Evolutionary conservation across 2,888 invertebrate species (phyloP), one percentile per base, ranked within the genome.

Genomic region (Cylindroiulus punctatus): DNA sequence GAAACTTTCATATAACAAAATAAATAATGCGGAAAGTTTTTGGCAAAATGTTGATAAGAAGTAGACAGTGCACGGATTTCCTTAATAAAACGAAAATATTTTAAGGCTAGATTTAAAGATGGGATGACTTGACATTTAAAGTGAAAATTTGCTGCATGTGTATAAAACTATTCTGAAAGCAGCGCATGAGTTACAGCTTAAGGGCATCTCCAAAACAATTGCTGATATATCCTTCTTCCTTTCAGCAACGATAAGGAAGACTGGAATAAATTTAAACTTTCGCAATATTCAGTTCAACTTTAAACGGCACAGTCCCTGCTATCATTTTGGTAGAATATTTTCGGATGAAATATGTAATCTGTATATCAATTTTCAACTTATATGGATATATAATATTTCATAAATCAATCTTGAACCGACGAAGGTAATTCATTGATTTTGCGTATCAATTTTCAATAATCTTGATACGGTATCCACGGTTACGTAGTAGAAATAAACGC

Each of bases 401-500:
- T 65, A 22, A 65, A 65, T 22, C 26, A 57, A 57, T 57, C 52
- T 17, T 19, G 52, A n/a, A n/a, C 17, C 22, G n/a, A 8, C n/a
- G 65, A 65, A n/a, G 22, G 65, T 22, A 65, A 65, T 65, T 65
- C 22, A 65, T 65, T 5, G n/a, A 65, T n/a, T 65, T 65, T 65
- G 7, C 8, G 22, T 65, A 65, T 65, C 65, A 65, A 65, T 65
- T 65, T 65, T 65, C 65, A 65, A 65, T 65, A 65, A 22, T 22
- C 22, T 65, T 65, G 22, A n/a, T 2, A 65, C 22, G 8, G 65
- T 65, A 65, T 65, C 65, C 65, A 65, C 22, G 65, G 65, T 26
- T 65, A 65, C 65, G 22, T 22, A 65, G 44, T 7, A 36, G 65
- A 65, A n/a, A 65, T 36, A 36, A n/a, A n/a, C n/a, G n/a, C 36